A percentile compares a stretch with the other conserved stretches of the same genome.
Evolutionary conservation across 2,888 invertebrate genomes (phyloP).

Genomic region (Onthophagus sagittarius): DNA sequence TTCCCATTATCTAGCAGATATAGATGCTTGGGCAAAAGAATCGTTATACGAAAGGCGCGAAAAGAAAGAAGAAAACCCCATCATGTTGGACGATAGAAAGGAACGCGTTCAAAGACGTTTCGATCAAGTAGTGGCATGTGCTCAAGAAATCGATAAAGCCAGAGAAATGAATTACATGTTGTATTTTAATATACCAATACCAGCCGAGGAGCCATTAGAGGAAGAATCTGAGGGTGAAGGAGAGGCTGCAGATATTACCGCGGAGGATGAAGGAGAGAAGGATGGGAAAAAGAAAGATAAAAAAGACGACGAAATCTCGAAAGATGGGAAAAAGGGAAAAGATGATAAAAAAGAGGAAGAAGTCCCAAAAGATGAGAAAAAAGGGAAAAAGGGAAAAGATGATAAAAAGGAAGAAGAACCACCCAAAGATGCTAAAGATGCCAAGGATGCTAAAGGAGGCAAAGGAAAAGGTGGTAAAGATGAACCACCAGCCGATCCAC

Average conservation of each 20-base stretch:
- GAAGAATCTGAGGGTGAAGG: conserved; percentile 25
- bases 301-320: conserved; percentile 29
- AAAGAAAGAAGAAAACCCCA: conserved; percentile 53
- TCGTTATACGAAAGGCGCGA: conserved; percentile 76
- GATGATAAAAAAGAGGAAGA: not conserved
- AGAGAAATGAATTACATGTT: conserved; percentile 64
- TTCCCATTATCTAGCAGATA: conserved; percentile 53
- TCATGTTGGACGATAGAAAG: conserved; percentile 56
- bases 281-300: conserved; percentile 27
- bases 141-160: conserved; percentile 55
- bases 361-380: conserved; percentile 23
- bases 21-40: conserved; percentile 66
- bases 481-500: conserved; percentile 24
- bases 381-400: conserved; percentile 19
- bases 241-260: not conserved
- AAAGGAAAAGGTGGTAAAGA: conserved; percentile 29
- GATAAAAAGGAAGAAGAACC: conserved; percentile 40
- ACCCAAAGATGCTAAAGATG: no score
- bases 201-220: conserved; percentile 26
- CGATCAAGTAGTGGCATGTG: conserved; percentile 50
- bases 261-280: not conserved
- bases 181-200: conserved; percentile 59
- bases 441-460: conserved; percentile 27
- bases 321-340: conserved; percentile 10
- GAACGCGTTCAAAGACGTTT: conserved; percentile 56